Conservation (phyloP, 2,888 invertebrate genomes). For the Polietes domitor region DNA sequence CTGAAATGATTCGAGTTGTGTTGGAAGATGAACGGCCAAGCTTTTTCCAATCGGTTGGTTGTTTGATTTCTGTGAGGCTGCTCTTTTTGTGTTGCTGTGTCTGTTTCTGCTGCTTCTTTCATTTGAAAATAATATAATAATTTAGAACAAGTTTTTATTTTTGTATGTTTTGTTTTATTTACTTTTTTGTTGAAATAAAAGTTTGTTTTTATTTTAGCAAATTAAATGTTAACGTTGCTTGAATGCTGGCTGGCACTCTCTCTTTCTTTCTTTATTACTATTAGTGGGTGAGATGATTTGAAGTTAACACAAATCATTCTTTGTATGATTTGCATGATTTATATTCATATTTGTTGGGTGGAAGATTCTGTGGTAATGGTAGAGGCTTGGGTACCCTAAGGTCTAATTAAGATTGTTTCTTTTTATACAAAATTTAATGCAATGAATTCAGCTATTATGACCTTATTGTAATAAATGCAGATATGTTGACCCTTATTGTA, state of each 20-base stretch:
- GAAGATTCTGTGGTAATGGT: neutral
- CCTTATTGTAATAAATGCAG: too few relatives aligned
- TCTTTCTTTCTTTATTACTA: neutral
- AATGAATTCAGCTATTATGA: too few relatives aligned
- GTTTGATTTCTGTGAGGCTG: neutral
- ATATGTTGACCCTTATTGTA: too few relatives aligned
- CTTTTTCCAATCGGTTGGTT: slow-evolving; percentile 35
- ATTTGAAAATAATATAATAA: slow-evolving; percentile 36
- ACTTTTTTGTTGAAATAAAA: neutral
- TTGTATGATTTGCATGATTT: neutral
- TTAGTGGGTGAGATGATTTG: neutral
- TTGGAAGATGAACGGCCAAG: slow-evolving; percentile 50
- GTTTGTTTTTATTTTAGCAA: neutral
- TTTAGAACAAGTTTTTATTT: slow-evolving; percentile 66
- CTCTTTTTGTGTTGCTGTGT: slow-evolving; percentile 37
- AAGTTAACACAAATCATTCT: neutral
- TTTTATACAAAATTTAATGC: too few relatives aligned
- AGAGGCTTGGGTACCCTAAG: neutral
- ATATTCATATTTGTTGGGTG: neutral
- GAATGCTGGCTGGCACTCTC: neutral
- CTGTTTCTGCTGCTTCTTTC: slow-evolving; percentile 12
- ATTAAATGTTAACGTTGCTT: neutral
- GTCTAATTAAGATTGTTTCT: too few relatives aligned
- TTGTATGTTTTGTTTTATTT: neutral
- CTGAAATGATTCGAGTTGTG: slow-evolving; percentile 52